Evolutionary conservation across 2,888 invertebrate genomes (phyloP).

Genomic region (Cancer borealis): DNA sequence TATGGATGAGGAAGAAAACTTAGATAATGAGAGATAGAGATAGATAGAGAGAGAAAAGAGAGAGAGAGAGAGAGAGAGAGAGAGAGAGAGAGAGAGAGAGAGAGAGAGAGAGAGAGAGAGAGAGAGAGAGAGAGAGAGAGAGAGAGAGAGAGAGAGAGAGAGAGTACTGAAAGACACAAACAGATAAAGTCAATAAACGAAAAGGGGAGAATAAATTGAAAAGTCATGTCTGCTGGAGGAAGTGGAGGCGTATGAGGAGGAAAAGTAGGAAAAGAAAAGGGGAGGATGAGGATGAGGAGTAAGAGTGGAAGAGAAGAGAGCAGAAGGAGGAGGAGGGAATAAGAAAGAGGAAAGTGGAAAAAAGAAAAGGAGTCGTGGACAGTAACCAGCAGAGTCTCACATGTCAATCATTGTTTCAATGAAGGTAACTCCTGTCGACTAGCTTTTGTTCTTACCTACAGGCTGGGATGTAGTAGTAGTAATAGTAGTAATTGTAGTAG

Average conservation of each 20-base stretch:
- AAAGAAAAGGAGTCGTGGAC: background rate
- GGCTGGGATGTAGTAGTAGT: background rate
- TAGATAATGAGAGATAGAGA: background rate
- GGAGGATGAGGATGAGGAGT: background rate
- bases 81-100: conserved; percentile 26
- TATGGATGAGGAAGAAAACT: background rate
- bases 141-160: background rate
- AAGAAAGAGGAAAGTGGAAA: too few relatives aligned
- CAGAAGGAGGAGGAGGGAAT: too few relatives aligned
- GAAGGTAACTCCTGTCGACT: background rate
- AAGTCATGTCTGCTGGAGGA: conserved; percentile 10
- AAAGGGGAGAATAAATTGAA: conserved; percentile 22
- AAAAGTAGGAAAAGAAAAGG: background rate
- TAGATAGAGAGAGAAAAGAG: background rate
- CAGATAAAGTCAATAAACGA: background rate
- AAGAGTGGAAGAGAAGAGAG: background rate
- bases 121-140: conserved; percentile 52
- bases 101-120: conserved; percentile 49
- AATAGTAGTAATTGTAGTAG: conserved; percentile 32
- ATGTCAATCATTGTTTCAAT: background rate
- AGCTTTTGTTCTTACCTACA: too few relatives aligned
- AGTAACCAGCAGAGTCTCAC: background rate
- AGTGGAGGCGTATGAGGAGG: background rate
- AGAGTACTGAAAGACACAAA: background rate
- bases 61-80: conserved; percentile 12